phyloP scores from a whole-genome alignment of 2,797 vertebrate species.

The Poecilia wingei region DNA sequence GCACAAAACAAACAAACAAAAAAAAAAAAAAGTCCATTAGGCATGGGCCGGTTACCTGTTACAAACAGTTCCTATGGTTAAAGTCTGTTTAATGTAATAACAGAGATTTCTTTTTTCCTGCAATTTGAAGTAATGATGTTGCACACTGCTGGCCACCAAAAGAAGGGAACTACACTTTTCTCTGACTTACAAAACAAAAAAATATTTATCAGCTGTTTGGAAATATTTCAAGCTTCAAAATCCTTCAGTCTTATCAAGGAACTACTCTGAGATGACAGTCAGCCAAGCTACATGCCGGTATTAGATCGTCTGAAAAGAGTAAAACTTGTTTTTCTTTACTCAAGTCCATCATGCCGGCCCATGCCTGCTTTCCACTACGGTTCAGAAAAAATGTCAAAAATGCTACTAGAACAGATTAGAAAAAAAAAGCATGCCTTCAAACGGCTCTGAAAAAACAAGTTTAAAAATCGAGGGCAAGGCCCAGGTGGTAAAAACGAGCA shows the following conservation, averaged over 20 bases:
- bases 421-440: conserved; percentile 62
- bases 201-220: neutral
- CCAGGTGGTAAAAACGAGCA: conserved; percentile 39
- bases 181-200: neutral
- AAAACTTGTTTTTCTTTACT: neutral
- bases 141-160: neutral
- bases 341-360: neutral
- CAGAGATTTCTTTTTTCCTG: neutral
- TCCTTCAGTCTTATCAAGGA: neutral
- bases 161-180: neutral
- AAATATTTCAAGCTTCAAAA: neutral
- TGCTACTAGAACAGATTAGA: conserved; percentile 27
- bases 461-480: conserved; percentile 47
- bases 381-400: conserved; percentile 80
- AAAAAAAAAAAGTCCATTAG: conserved; percentile 43
- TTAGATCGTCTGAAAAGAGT: neutral
- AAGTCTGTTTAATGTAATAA: neutral
- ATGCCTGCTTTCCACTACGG: conserved; percentile 68
- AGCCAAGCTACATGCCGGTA: neutral
- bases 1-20: conserved; percentile 73
- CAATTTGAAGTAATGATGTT: neutral
- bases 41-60: neutral
- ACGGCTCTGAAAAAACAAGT: conserved; percentile 50
- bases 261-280: neutral
- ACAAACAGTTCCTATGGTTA: neutral